A percentile compares a stretch with the other conserved stretches of the same genome.
These are phyloP conservation scores for Ondatra zibethicus DNA, from an alignment of 2,113 vertebrate species.

Conservation along the genomic window DNA sequence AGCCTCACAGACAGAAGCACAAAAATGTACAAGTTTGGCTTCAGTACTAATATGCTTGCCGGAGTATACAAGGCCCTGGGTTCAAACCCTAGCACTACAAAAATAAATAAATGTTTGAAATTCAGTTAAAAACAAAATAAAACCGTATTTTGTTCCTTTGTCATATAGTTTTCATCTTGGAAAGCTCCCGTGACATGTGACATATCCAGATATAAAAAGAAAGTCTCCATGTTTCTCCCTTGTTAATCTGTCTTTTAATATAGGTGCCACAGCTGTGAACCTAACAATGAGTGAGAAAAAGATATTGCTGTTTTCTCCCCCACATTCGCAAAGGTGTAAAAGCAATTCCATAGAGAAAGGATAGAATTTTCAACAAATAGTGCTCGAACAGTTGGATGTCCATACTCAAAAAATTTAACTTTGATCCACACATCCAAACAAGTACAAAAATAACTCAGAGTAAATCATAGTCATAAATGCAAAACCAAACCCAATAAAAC, in stretches of 20 bases:
- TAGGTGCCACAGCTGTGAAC: not conserved
- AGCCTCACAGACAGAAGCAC: not conserved
- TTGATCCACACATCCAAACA: not conserved
- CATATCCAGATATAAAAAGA: not conserved
- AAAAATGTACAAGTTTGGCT: not conserved
- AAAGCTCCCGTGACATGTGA: not conserved
- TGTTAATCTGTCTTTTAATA: conserved; percentile 3
- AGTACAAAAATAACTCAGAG: conserved; percentile 34
- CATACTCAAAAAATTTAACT: conserved; percentile 33
- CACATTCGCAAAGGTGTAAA: not conserved
- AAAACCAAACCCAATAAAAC: conserved; percentile 38
- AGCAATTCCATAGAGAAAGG: not conserved
- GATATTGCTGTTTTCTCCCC: not conserved
- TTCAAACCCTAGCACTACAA: not conserved
- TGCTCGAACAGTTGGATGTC: not conserved
- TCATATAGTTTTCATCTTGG: not conserved
- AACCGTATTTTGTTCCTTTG: not conserved
- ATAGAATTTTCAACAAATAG: conserved; percentile 49
- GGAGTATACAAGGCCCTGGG: not conserved
- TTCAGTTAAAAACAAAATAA: not conserved
- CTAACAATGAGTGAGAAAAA: conserved; percentile 3
- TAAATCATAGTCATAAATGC: conserved; percentile 12
- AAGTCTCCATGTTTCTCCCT: not conserved
- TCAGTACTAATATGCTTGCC: not conserved
- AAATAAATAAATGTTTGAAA: not conserved